Base-by-base conservation (phyloP, 2,113 vertebrate species). In the Chiloscyllium plagiosum region DNA sequence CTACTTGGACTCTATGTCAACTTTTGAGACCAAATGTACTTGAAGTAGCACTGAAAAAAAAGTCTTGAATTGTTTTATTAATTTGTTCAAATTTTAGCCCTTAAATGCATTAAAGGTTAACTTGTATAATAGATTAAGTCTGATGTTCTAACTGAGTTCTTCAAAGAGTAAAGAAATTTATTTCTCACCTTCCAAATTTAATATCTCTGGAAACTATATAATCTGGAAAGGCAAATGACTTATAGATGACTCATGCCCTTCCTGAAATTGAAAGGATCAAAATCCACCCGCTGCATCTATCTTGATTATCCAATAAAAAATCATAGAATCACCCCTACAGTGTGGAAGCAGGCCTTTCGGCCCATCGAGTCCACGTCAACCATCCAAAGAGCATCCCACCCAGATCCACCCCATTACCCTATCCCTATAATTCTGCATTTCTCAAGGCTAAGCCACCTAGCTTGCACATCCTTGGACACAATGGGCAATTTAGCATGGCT, bases 181-280 rank as follows among this genome's bases (percentile, higher is more conserved):
- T 98, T 97, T 98, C 97, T 98, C 98, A 97, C 97, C 97, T 98
- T 98, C 97, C 97, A 98, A 98, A 98, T 97, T 98, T 97, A 97
- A 98, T 97, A 97, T 97, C 97, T 98, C 98, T 98, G 97, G 97
- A 97, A 98, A 97, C 98, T 98, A 98, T 97, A 98, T 98, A 98
- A 98, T 97, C 97, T 97, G 97, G 97, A 98, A 98, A 97, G 97
- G 97, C 98, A 98, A 98, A 98, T 98, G 96, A 97, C 96, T 97
- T 97, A 97, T 97, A 97, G 96, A 96, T 97, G 97, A 97, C 97
- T 95, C 95, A 96, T 97, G 47, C 87, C 56, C 50, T 68, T 94
- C 68, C 90, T 42, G 29, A 94, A 94, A 68, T 52, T 12, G 61
- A 61, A 52, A 33, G 17, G 33, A 68, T 65, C 65, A 68, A 94